Base-by-base conservation (phyloP, 2,888 invertebrate genomes). In the Poecilus cupreus region DNA sequence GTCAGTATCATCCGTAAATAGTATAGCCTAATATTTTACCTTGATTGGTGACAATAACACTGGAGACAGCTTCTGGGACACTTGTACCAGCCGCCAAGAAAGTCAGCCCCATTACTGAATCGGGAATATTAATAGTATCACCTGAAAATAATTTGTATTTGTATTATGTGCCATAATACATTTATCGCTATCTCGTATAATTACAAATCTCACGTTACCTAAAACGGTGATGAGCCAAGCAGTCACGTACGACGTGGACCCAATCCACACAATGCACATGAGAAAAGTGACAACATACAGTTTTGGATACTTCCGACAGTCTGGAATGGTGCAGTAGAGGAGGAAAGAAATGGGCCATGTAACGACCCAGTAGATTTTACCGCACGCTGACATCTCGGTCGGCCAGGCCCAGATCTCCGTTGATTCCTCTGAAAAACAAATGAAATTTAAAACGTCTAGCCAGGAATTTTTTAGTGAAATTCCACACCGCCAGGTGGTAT, bases 51-150 rank as follows among this genome's bases (percentile, higher is more conserved):
- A 97, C 96, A 70, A 96, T 92, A 6, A 96, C 93, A 87, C 96
- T 96, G 39, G 96, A 95, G 0, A 96, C 95, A 0, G 96, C 96
- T 90, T 97, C 97, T 0, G 97, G 96, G 0, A 97, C 92, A 86
- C 96, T 96, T 83, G 96, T 96, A 60, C 96, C 96, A 1, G 95
- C 95, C 0, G 96, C 96, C 26, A 96, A 90, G 85, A 96, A 94
- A 2, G 96, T 96, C 80, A 97, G 90, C 0, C 96, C 96, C 90
- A 96, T 96, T 11, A 96, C 95, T 32, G 96, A 95, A 88, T 96
- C 96, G 0, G 96, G 96, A 74, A 96, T 93, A 83, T 92, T 90
- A 13, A 96, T 89, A 0, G 96, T 95, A 86, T 95, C 95, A 68
- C 96, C 96, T 94, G 84, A n/a, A 37, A 37, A 72, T 22, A 13